Conservation (phyloP, 2,113 vertebrate species). For the Poicephalus gulielmi region DNA sequence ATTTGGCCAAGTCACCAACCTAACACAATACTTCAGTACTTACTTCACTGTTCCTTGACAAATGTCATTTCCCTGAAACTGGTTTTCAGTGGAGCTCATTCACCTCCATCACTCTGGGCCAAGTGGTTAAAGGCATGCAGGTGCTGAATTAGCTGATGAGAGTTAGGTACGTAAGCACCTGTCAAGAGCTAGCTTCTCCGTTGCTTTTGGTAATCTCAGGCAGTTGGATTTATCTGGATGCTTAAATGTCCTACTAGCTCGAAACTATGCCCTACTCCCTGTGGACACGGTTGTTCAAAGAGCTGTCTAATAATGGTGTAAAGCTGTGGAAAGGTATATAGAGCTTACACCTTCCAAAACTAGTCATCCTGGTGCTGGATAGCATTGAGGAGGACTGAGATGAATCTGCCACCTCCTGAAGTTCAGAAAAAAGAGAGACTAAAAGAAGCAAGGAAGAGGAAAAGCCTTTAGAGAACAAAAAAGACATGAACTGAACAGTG, state of each 20-base stretch:
- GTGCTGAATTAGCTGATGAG: not conserved
- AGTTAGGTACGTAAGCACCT: rapidly evolving
- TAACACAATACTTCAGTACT: not conserved
- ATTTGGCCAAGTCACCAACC: not conserved
- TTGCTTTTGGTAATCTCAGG: not conserved
- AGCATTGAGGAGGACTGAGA: not conserved
- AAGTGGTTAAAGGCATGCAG: not conserved
- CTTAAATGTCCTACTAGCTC: not conserved
- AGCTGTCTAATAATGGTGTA: not conserved
- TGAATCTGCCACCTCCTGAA: constrained; percentile 21
- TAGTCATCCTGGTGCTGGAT: not conserved
- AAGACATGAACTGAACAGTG: not conserved
- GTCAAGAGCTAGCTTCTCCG: not conserved
- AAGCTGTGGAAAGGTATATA: not conserved
- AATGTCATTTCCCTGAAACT: not conserved
- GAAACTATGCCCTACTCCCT: not conserved
- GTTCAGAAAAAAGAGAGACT: constrained; percentile 33
- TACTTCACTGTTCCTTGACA: not conserved
- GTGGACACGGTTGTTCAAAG: not conserved
- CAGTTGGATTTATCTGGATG: not conserved
- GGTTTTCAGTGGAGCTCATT: not conserved
- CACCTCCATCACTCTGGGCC: not conserved
- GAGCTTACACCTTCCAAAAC: not conserved
- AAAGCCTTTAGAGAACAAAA: constrained; percentile 46
- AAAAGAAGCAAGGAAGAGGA: constrained; percentile 1